phyloP scores from a whole-genome alignment of 2,888 invertebrate species.

The Mythimna vitellina region DNA sequence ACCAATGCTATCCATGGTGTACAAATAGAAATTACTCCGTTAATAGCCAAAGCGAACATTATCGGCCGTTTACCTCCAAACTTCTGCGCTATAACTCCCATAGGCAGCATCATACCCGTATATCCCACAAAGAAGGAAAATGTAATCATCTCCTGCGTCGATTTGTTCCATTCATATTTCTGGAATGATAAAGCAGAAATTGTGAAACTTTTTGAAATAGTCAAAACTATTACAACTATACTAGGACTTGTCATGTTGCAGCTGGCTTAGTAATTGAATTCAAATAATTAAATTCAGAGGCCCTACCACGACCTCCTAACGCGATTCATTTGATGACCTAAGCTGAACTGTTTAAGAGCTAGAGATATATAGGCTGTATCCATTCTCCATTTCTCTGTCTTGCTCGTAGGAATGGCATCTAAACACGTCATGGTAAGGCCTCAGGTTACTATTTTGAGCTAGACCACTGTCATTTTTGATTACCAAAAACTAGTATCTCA shows the following conservation, averaged over 20 bases:
- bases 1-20: slow-evolving; percentile 79
- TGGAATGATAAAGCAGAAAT: slow-evolving; percentile 50
- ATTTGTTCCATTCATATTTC: slow-evolving; percentile 80
- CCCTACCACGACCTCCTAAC: no score
- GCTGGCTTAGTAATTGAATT: not conserved
- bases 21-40: slow-evolving; percentile 75
- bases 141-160: slow-evolving; percentile 80
- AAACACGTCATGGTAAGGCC: no score
- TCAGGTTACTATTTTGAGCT: no score
- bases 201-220: not conserved
- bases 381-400: no score
- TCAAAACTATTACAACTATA: not conserved
- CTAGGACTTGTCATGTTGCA: not conserved
- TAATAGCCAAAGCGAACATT: slow-evolving; percentile 79
- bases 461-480: not conserved
- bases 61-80: slow-evolving; percentile 91
- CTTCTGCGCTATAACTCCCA: slow-evolving; percentile 91
- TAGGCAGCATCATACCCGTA: slow-evolving; percentile 87
- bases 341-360: no score
- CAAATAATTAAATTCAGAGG: not conserved
- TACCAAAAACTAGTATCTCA: not conserved
- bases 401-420: no score
- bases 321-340: no score
- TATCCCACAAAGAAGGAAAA: slow-evolving; percentile 91
- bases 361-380: no score